phyloP scores from a whole-genome alignment of 2,888 invertebrate genomes.

The Choristoneura rosaceana region DNA sequence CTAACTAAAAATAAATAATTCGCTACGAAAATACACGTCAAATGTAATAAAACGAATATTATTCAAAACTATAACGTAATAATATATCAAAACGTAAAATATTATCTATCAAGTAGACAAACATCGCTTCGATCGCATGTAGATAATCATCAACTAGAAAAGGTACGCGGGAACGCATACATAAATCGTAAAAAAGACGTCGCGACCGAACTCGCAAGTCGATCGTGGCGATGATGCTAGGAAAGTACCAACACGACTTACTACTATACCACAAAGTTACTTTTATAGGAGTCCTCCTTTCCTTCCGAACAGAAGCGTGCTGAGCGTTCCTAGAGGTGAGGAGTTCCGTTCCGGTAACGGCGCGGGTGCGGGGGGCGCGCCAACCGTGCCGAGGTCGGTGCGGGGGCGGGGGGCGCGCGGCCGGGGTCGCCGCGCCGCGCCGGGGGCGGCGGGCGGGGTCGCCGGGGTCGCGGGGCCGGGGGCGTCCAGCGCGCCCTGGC shows the following conservation, averaged over 20 bases:
- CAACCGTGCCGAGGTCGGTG: slow-evolving; percentile 75
- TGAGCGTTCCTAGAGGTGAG: slow-evolving; percentile 89
- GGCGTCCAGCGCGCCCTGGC: slow-evolving; percentile 83
- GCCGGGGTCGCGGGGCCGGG: slow-evolving; percentile 52
- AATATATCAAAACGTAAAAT: slow-evolving; percentile 60
- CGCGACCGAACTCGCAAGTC: background rate
- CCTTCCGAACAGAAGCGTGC: slow-evolving; percentile 92
- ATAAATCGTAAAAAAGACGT: background rate
- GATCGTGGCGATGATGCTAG: slow-evolving; percentile 19
- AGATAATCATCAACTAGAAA: slow-evolving; percentile 11
- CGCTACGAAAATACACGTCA: slow-evolving; percentile 69
- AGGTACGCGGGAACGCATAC: background rate
- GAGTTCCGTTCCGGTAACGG: slow-evolving; percentile 61
- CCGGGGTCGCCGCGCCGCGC: slow-evolving; percentile 63
- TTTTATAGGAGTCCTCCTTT: slow-evolving; percentile 91
- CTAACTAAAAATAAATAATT: slow-evolving; percentile 56
- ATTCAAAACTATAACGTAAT: slow-evolving; percentile 53
- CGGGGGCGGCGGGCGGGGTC: background rate
- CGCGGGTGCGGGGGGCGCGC: slow-evolving; percentile 51
- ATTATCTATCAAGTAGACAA: slow-evolving; percentile 39
- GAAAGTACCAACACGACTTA: slow-evolving; percentile 28
- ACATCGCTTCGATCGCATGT: slow-evolving; percentile 13
- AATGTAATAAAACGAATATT: slow-evolving; percentile 54
- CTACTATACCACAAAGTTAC: slow-evolving; percentile 6
- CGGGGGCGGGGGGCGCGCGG: slow-evolving; percentile 75